phyloP scores from a whole-genome alignment of 2,113 vertebrate genomes.

The Scortum barcoo region DNA sequence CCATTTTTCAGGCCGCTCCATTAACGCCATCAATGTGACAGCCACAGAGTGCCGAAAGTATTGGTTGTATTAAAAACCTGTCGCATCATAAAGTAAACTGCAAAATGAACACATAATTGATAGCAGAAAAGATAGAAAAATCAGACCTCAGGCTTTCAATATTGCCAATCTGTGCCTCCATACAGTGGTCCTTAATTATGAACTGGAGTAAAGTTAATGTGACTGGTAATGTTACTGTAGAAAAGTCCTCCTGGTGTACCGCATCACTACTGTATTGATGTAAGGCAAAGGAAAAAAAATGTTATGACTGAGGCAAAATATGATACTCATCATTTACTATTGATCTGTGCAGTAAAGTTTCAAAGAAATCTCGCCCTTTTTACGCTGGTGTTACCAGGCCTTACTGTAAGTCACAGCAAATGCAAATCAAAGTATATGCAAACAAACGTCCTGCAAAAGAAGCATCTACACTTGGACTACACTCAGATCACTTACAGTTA shows the following conservation, averaged over 20 bases:
- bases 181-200: conserved; percentile 9
- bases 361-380: no score
- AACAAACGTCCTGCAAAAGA: no score
- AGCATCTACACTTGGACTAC: no score
- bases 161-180: conserved; percentile 15
- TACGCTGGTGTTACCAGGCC: no score
- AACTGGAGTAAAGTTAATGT: conserved; percentile 21
- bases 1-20: conserved; percentile 43
- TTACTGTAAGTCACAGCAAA: no score
- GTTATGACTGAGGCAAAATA: background rate
- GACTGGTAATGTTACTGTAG: background rate
- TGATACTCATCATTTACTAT: background rate
- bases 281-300: background rate
- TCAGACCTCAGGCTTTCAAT: conserved; percentile 25
- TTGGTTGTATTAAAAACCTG: conserved; percentile 48
- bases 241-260: background rate
- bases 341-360: background rate
- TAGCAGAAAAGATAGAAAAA: conserved; percentile 31
- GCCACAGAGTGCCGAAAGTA: conserved; percentile 15
- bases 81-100: conserved; percentile 39
- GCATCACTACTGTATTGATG: background rate
- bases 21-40: conserved; percentile 38
- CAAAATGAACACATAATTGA: conserved; percentile 41
- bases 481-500: no score
- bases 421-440: no score